These are phyloP conservation scores for Aplysina aerophoba DNA, from an alignment of 37 sponge, comb jelly and placozoan genomes.

Conservation along the genomic window DNA sequence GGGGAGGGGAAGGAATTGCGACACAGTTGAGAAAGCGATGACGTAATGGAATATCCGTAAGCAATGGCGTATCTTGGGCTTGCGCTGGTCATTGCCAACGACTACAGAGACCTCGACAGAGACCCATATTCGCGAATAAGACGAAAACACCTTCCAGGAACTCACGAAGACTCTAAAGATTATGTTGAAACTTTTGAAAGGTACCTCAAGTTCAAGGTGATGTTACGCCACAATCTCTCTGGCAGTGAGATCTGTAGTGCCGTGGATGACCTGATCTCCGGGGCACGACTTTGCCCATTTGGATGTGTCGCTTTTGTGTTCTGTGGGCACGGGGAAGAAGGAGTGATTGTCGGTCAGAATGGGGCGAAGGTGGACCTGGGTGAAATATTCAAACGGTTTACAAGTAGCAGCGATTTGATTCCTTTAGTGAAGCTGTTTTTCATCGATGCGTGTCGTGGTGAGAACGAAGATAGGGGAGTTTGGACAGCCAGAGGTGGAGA, in stretches of 20 bases:
- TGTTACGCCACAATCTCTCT: neutral
- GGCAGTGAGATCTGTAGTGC: neutral
- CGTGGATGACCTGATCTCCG: neutral
- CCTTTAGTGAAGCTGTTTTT: slow-evolving; percentile 49
- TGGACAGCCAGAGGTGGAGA: slow-evolving; percentile 16
- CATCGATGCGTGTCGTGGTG: slow-evolving; percentile 67
- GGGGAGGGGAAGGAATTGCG: too few species aligned
- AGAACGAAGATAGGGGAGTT: neutral
- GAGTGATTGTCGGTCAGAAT: slow-evolving; percentile 26
- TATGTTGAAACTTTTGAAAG: neutral
- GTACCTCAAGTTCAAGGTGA: slow-evolving; percentile 10
- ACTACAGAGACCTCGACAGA: neutral
- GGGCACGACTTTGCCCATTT: neutral
- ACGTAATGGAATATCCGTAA: neutral
- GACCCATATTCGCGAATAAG: too few species aligned
- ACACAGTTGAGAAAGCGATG: too few species aligned
- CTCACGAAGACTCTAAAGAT: neutral
- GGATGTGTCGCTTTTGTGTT: slow-evolving; percentile 39
- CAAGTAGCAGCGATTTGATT: slow-evolving; percentile 9
- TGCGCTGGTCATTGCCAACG: slow-evolving; percentile 1
- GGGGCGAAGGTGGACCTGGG: slow-evolving; percentile 11
- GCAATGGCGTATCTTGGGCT: neutral
- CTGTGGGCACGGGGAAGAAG: slow-evolving; percentile 43
- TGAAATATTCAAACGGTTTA: slow-evolving; percentile 22
- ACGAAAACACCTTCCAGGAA: neutral